These are phyloP conservation scores for Nudaria mundana DNA, from an alignment of 2,888 invertebrate genomes.

Conservation along the genomic window DNA sequence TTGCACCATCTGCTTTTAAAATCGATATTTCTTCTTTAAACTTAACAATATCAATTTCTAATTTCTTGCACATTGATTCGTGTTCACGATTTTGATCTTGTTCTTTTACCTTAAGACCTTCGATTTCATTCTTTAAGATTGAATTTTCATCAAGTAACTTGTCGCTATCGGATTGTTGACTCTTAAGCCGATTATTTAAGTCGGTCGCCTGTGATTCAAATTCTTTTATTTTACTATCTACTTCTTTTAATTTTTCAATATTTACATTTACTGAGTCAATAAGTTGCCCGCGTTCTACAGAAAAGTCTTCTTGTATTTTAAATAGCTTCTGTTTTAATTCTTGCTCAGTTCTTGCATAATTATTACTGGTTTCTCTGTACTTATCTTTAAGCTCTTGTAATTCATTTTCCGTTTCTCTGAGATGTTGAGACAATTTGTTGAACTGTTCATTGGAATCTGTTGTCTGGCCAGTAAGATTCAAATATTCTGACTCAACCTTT, in stretches of 20 bases:
- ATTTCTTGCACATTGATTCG: slow-evolving; percentile 57
- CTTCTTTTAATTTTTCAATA: slow-evolving; percentile 56
- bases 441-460: slow-evolving; percentile 83
- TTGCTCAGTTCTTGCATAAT: slow-evolving; percentile 69
- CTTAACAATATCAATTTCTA: slow-evolving; percentile 70
- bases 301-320: slow-evolving; percentile 67
- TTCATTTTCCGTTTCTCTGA: slow-evolving; percentile 81
- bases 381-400: slow-evolving; percentile 76
- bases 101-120: slow-evolving; percentile 61
- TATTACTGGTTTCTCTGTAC: slow-evolving; percentile 63
- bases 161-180: slow-evolving; percentile 55
- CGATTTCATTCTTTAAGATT: slow-evolving; percentile 66
- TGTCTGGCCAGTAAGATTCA: slow-evolving; percentile 80
- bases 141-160: slow-evolving; percentile 67
- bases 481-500: slow-evolving; percentile 81
- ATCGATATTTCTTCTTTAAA: slow-evolving; percentile 69
- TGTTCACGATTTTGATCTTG: slow-evolving; percentile 59
- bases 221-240: slow-evolving; percentile 60
- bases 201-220: slow-evolving; percentile 49
- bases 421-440: slow-evolving; percentile 75
- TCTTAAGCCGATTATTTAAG: slow-evolving; percentile 49
- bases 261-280: slow-evolving; percentile 58
- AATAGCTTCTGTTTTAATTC: slow-evolving; percentile 72
- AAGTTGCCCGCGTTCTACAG: slow-evolving; percentile 59
- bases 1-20: slow-evolving; percentile 67